phyloP scores from a whole-genome alignment of 1,140 invertebrate species.

The Hypothenemus hampei region DNA sequence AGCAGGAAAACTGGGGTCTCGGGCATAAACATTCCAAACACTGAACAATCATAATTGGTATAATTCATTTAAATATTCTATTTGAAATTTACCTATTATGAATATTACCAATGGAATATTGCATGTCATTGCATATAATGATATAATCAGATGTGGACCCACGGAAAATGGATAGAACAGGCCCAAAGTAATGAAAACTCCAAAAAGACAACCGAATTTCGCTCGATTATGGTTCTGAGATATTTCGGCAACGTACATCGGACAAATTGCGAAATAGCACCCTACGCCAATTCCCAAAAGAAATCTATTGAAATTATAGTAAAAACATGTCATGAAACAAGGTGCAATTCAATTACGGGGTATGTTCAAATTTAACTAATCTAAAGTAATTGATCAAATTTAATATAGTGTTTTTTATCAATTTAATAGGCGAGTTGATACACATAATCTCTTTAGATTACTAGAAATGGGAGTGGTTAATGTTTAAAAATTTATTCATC shows the following conservation, averaged over 20 bases:
- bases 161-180: constrained; percentile 49
- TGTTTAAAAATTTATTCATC: no score
- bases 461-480: no score
- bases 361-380: no score
- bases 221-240: constrained; percentile 40
- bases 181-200: constrained; percentile 33
- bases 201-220: constrained; percentile 30
- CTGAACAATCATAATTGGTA: no score
- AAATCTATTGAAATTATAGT: no score
- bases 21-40: constrained; percentile 52
- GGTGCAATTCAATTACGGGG: no score
- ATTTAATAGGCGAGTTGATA: no score
- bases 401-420: no score
- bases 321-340: no score
- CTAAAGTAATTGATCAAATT: no score
- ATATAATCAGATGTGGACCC: constrained; percentile 56
- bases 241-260: constrained; percentile 51
- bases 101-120: constrained; percentile 50
- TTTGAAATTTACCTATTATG: constrained; percentile 34
- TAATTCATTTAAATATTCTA: no score
- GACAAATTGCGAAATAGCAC: constrained; percentile 48
- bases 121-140: constrained; percentile 48
- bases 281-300: constrained; percentile 48
- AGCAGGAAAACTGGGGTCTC: constrained; percentile 73
- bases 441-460: no score